A percentile compares a stretch with the other conserved stretches of the same genome.
These are phyloP conservation scores for Mesorhabditis belari DNA, from an alignment of 2,888 invertebrate genomes.

Conservation along the genomic window DNA sequence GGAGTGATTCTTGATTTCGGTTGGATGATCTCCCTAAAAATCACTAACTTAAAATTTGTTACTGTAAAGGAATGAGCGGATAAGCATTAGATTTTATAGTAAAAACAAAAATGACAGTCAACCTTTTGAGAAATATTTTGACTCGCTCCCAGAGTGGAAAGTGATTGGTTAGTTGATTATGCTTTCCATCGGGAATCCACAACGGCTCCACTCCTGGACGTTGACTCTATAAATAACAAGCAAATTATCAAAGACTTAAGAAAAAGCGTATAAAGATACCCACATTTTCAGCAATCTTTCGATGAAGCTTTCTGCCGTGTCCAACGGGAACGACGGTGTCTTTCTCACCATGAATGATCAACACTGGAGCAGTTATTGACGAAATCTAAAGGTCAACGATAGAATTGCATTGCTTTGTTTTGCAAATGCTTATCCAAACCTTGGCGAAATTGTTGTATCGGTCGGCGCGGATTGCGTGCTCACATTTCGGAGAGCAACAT, in stretches of 20 bases:
- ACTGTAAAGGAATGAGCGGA: too few species aligned
- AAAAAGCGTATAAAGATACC: neutral
- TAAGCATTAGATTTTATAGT: neutral
- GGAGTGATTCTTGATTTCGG: neutral
- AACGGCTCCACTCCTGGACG: conserved; percentile 16
- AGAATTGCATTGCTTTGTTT: neutral
- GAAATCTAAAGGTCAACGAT: conserved; percentile 13
- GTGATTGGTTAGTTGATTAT: conserved; percentile 36
- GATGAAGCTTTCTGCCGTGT: conserved; percentile 27
- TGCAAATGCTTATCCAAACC: conserved; percentile 4
- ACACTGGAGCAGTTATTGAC: conserved; percentile 21
- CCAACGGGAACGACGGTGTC: conserved; percentile 32
- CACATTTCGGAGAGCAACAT: conserved; percentile 17
- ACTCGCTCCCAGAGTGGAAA: conserved; percentile 30
- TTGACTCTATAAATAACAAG: neutral
- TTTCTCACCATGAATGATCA: conserved; percentile 36
- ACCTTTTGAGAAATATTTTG: conserved; percentile 28
- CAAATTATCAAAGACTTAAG: neutral
- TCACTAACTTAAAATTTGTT: too few species aligned
- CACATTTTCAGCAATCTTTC: conserved; percentile 9
- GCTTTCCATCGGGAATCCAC: conserved; percentile 27
- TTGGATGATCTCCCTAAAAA: neutral
- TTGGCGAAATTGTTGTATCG: conserved; percentile 26
- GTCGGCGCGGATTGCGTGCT: conserved; percentile 24
- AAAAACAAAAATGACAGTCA: neutral